phyloP scores from a whole-genome alignment of 2,113 vertebrate species.

The Plestiodon gilberti region DNA sequence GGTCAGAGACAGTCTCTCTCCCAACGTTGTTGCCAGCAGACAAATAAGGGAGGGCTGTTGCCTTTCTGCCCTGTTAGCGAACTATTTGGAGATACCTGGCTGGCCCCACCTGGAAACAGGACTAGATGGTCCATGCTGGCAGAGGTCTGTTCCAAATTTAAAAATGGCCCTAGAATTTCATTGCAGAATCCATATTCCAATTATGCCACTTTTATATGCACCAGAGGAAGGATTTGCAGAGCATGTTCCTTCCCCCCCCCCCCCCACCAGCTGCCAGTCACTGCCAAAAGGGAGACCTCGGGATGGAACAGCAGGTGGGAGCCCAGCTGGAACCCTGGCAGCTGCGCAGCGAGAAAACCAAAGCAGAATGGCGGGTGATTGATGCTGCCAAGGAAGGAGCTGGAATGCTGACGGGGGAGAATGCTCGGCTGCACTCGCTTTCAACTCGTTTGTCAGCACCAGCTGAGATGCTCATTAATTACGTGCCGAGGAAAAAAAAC shows the following conservation, averaged over 20 bases:
- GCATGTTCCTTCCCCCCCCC: not conserved
- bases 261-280: not conserved
- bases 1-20: too few relatives aligned
- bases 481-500: constrained; percentile 6
- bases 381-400: not conserved
- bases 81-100: too few relatives aligned
- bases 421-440: fast-evolving
- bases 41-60: too few relatives aligned
- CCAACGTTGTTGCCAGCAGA: too few relatives aligned
- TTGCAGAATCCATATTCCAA: too few relatives aligned
- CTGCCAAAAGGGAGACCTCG: not conserved
- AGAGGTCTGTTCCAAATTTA: too few relatives aligned
- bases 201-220: too few relatives aligned
- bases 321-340: not conserved
- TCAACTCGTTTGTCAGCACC: fast-evolving
- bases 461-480: constrained; percentile 22
- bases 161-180: too few relatives aligned
- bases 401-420: not conserved
- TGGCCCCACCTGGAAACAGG: too few relatives aligned
- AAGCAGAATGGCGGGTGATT: not conserved
- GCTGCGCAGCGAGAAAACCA: not conserved
- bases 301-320: not conserved
- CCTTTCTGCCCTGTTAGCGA: too few relatives aligned
- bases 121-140: too few relatives aligned
- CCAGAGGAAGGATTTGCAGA: not conserved